These are phyloP conservation scores for Sarcophaga variegata DNA, from an alignment of 2,888 invertebrate species.

Conservation along the genomic window DNA sequence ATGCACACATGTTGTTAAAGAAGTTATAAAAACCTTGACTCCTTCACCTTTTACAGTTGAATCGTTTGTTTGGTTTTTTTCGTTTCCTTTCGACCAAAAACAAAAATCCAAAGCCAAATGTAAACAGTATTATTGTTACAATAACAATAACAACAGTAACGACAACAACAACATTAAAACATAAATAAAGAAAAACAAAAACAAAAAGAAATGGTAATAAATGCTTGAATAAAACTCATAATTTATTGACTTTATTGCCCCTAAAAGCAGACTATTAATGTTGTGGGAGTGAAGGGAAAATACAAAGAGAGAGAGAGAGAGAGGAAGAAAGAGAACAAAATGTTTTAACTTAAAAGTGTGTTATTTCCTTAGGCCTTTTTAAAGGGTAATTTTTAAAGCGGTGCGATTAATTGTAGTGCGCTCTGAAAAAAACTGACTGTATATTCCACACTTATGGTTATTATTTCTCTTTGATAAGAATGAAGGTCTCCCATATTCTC, in stretches of 20 bases:
- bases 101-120: neutral
- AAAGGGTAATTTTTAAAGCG: neutral
- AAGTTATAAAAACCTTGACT: constrained; percentile 44
- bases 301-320: neutral
- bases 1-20: constrained; percentile 13
- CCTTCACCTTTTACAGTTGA: constrained; percentile 26
- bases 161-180: neutral
- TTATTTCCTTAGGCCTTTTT: neutral
- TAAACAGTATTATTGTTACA: neutral
- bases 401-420: neutral
- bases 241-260: constrained; percentile 49
- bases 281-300: constrained; percentile 3
- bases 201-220: constrained; percentile 12
- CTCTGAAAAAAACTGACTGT: neutral
- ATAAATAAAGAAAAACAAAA: constrained; percentile 31
- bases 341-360: neutral
- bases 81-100: neutral
- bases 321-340: neutral
- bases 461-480: no score
- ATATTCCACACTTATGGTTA: no score
- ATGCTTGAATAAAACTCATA: constrained; percentile 46
- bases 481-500: no score
- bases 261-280: neutral
- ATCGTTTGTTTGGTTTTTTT: neutral
- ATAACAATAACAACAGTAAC: neutral